These are phyloP conservation scores for Hippocampus mohnikei DNA, from an alignment of 2,113 vertebrate species.

Conservation along the genomic window DNA sequence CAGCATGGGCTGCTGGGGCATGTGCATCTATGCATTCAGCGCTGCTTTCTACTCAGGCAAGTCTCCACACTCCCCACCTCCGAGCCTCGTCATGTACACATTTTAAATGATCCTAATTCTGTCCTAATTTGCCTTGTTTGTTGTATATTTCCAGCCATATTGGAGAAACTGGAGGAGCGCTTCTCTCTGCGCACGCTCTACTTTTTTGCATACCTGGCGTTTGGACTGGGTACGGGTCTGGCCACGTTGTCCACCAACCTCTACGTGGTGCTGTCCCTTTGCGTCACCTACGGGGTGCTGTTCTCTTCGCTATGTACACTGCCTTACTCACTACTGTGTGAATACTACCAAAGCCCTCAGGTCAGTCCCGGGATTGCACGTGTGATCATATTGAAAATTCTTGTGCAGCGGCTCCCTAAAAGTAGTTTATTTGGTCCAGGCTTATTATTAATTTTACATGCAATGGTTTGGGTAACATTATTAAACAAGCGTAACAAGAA, in stretches of 20 bases:
- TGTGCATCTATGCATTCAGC: conserved; percentile 98
- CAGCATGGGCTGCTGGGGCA: conserved; percentile 97
- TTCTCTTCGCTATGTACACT: conserved; percentile 96
- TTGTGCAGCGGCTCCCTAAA: background rate
- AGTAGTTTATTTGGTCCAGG: background rate
- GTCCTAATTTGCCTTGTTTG: conserved; percentile 9
- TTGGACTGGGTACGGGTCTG: conserved; percentile 90
- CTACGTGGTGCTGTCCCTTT: conserved; percentile 90
- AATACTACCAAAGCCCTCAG: conserved; percentile 96
- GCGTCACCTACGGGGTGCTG: conserved; percentile 88
- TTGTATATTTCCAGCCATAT: conserved; percentile 71
- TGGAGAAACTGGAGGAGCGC: conserved; percentile 92
- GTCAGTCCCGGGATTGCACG: conserved; percentile 62
- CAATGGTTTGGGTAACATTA: too few relatives aligned
- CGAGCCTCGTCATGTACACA: background rate
- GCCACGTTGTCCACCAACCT: conserved; percentile 89
- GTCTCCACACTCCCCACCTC: background rate
- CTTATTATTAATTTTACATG: too few relatives aligned
- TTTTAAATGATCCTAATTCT: background rate
- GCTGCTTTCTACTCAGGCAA: conserved; percentile 96
- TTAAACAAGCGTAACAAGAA: background rate
- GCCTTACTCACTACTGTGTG: conserved; percentile 96
- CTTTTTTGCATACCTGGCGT: conserved; percentile 92
- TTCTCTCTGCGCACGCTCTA: conserved; percentile 90
- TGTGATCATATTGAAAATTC: background rate